Percentiles rank a stretch among this genome's conserved stretches.
Evolutionary conservation across 2,797 vertebrate species (phyloP).

Genomic region (Prunella strophiata): DNA sequence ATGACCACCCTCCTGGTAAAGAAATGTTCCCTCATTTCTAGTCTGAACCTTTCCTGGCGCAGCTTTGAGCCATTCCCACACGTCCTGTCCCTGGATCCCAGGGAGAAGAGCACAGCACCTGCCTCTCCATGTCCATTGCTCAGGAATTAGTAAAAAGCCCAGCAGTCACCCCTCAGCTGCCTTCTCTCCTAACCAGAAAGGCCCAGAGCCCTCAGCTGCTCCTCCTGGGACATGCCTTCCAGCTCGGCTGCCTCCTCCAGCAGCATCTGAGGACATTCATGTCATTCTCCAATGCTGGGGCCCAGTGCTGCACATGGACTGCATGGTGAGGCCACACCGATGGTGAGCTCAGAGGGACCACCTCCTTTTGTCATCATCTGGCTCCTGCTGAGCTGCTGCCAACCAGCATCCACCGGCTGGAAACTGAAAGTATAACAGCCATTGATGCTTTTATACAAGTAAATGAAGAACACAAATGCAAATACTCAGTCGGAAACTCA

Average conservation of each 20-base stretch:
- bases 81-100: not conserved
- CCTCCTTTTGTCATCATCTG: not conserved
- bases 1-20: not conserved
- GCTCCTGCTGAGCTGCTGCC: not conserved
- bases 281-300: fast-evolving
- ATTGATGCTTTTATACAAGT: not conserved
- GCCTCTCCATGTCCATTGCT: not conserved
- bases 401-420: fast-evolving
- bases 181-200: not conserved
- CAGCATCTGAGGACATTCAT: fast-evolving
- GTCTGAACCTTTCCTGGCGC: not conserved
- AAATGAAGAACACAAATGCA: not conserved
- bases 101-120: not conserved
- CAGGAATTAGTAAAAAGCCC: not conserved
- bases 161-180: fast-evolving
- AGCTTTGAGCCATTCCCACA: not conserved
- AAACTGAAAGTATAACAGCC: not conserved
- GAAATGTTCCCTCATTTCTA: not conserved
- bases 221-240: not conserved
- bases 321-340: fast-evolving
- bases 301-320: not conserved
- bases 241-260: not conserved
- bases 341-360: not conserved
- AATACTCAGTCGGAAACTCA: not conserved
- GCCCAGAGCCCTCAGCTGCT: not conserved